Evolutionary conservation across 2,113 vertebrate genomes (phyloP).

Genomic region (Climacteris rufus): DNA sequence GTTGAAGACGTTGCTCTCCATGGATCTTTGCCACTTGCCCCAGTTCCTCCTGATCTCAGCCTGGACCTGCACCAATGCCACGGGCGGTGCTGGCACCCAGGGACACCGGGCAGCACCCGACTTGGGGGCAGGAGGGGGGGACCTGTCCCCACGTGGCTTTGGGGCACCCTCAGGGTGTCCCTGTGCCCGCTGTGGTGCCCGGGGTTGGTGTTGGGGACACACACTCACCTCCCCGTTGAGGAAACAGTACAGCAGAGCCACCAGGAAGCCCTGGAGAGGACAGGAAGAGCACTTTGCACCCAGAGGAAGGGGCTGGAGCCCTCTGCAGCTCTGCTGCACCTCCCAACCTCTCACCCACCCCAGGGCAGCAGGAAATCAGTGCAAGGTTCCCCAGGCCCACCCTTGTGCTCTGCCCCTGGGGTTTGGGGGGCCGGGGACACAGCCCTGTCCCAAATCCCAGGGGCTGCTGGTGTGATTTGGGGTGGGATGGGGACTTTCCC

Average conservation of each 20-base stretch:
- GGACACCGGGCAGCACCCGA: accelerated
- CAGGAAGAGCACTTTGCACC: not conserved
- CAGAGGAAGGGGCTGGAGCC: not conserved
- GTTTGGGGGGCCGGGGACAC: not conserved
- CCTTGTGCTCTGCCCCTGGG: not conserved
- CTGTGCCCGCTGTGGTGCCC: not conserved
- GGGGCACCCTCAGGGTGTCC: not conserved
- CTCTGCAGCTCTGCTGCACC: not conserved
- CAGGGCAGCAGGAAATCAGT: not conserved
- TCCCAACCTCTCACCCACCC: not conserved
- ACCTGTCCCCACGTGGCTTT: not conserved
- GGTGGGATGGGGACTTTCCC: not conserved
- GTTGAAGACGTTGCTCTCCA: conserved; percentile 65
- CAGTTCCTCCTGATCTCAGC: conserved; percentile 65
- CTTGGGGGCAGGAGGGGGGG: accelerated
- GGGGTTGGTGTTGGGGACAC: not conserved
- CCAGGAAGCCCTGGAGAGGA: conserved; percentile 58
- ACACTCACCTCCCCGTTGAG: conserved; percentile 64
- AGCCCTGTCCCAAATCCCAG: not conserved
- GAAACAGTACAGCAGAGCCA: conserved; percentile 69
- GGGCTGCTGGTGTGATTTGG: not conserved
- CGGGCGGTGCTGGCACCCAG: accelerated
- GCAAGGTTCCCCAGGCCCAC: not conserved
- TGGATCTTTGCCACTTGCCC: conserved; percentile 43
- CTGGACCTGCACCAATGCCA: conserved; percentile 58